Evolutionary conservation across 2,113 vertebrate species (phyloP), one percentile per base, ranked within the genome.

Genomic region (Sitta europaea): DNA sequence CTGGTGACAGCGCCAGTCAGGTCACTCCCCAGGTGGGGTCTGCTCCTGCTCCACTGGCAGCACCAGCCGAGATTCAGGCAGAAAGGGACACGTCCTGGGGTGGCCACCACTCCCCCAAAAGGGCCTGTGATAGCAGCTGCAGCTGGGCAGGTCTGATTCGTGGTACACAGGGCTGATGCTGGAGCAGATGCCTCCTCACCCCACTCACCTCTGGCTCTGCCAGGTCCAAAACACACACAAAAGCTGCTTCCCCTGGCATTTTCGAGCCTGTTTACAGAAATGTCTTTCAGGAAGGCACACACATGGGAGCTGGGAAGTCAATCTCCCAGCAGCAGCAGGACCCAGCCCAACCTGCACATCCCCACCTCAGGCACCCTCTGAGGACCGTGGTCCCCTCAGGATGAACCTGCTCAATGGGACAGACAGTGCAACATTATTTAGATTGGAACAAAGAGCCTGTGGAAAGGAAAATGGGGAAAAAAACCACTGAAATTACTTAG

Each of bases 271-370:
- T 22, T 61, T 45, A 72, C 18, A 77, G 75, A 89, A 67, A 38
- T 1, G 24, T 21, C 59, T 24, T 51, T 33, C 7, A n/a, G 55
- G 15, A 58, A 84, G 43, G 45, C 27, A 50, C 1, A 1, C 33
- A 51, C 20, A 21, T 0, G 3, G 33, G 28, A 42, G 3, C 8
- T 1, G 1, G 53, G 31, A 76, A 43, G 25, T 43, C 0, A 0
- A 22, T 25, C 40, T 73, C 31, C 54, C 2, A 6, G 19, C 43
- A 87, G 50, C 45, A 77, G 73, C 65, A 74, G n/a, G 51, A 62
- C 25, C 10, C 36, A 78, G 57, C 38, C 57, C 11, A 17, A 73
- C 18, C 51, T 27, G 14, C 10, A 13, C 5, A 22, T 77, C 14
- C 5, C 5, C 3, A 1, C 3, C 23, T 42, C 3, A 2, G 48